Base-by-base conservation (phyloP, 1,140 invertebrate genomes). In the Leptopilina boulardi region DNA sequence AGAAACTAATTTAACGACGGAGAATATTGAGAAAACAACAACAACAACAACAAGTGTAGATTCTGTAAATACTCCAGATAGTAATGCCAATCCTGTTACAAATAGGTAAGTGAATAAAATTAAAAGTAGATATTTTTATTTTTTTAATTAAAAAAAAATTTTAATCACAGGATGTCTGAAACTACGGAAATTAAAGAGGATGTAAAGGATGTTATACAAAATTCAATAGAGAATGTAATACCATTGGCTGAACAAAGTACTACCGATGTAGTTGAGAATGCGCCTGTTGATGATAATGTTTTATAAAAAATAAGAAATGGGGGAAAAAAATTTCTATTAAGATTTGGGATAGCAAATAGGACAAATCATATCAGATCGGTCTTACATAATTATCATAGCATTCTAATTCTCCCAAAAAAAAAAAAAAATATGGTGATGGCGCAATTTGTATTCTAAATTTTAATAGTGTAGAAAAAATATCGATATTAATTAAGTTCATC, bases 361-460 rank as follows among this genome's bases (percentile, higher is more conserved):
- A 80, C 83, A 79, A 87, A 84, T 72, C 88, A 89, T 89, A 89
- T 89, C 87, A 88, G 81, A 87, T 88, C 80, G 81, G 87, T 83
- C 84, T 87, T 87, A 85, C 86, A n/a, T n/a, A 73, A 74, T 81
- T 86, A 85, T 83, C 77, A 82, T 77, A 86, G 75, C 74, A 87
- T 71, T 79, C 82, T 83, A 79, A 85, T 83, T 85, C 80, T 85
- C 77, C 75, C 73, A 85, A 85, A 81, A 83, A 73, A n/a, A n/a
- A n/a, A n/a, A n/a, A n/a, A n/a, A n/a, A n/a, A n/a, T n/a, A 77
- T 66, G 59, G 59, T 73, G 59, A 72, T 54, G 70, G 72, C 23
- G 76, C 81, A 81, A 83, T 77, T n/a, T 79, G 79, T 85, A 84
- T 82, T 42, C 23, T 66, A 66, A 66, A 66, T 66, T 66, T 66